phyloP scores from a whole-genome alignment of 2,113 vertebrate genomes.

The Stomatorhinus ivindoensis region DNA sequence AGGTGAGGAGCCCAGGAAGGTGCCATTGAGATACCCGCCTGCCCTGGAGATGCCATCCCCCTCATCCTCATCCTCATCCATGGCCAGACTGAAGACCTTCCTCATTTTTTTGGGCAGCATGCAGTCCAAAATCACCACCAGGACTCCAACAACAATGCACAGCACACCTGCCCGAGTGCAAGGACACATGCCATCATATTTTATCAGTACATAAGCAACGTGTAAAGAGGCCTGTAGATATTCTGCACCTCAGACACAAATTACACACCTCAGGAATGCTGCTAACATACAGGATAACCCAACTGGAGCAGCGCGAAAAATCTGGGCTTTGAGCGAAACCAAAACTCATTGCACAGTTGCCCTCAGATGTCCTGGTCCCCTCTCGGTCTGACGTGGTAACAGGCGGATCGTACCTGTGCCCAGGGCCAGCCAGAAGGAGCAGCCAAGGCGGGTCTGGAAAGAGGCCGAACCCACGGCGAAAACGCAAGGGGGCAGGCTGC shows the following conservation, averaged over 20 bases:
- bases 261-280: not conserved
- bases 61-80: conserved; percentile 50
- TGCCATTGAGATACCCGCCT: conserved; percentile 51
- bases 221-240: not conserved
- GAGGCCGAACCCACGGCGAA: conserved; percentile 64
- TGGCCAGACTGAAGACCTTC: conserved; percentile 63
- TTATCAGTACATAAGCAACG: not conserved
- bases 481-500: conserved; percentile 55
- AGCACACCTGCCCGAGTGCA: conserved; percentile 62
- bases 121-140: conserved; percentile 63
- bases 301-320: not conserved
- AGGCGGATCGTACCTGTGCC: conserved; percentile 59
- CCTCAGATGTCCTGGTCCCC: not conserved
- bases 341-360: not conserved
- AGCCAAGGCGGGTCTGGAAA: conserved; percentile 63
- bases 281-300: not conserved
- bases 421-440: conserved; percentile 83
- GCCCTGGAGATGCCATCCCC: conserved; percentile 34
- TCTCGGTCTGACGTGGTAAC: not conserved
- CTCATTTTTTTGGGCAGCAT: conserved; percentile 63
- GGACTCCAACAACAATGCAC: conserved; percentile 64
- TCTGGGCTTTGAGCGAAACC: not conserved
- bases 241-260: not conserved
- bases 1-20: conserved; percentile 44
- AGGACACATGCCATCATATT: not conserved